These are phyloP conservation scores for Lasioglossum lativentre DNA, from an alignment of 2,888 invertebrate species.

Conservation along the genomic window DNA sequence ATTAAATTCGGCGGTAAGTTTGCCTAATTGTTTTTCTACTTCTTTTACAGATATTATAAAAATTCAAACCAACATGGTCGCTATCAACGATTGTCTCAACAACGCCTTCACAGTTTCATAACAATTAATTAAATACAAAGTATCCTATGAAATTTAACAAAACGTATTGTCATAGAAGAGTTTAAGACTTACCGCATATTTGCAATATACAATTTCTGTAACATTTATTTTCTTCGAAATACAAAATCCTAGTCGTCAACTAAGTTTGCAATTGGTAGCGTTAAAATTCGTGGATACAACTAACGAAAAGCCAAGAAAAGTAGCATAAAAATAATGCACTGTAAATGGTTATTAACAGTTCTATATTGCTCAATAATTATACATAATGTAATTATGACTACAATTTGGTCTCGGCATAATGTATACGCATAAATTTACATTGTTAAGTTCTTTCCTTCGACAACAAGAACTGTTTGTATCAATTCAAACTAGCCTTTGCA, in stretches of 20 bases:
- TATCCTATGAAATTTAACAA: not conserved
- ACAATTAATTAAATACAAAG: not conserved
- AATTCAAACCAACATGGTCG: too few species aligned
- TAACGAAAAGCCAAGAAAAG: not conserved
- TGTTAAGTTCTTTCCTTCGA: not conserved
- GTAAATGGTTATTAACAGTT: constrained; percentile 4
- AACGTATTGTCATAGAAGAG: not conserved
- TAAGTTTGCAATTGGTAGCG: not conserved
- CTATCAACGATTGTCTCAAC: too few species aligned
- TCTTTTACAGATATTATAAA: too few species aligned
- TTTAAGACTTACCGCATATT: not conserved
- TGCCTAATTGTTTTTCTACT: too few species aligned
- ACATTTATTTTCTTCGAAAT: not conserved
- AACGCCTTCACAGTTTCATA: not conserved
- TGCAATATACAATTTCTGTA: not conserved
- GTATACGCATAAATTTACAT: not conserved
- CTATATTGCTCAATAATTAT: not conserved
- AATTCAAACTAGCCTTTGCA: not conserved
- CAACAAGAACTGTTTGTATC: not conserved
- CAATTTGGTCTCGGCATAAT: not conserved
- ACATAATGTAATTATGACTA: not conserved
- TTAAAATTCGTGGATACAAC: not conserved
- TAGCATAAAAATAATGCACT: not conserved
- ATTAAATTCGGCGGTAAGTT: too few species aligned
- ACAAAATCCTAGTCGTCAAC: not conserved